Evolutionary conservation across 2,797 vertebrate species (phyloP).

Genomic region (Ataeniobius toweri): DNA sequence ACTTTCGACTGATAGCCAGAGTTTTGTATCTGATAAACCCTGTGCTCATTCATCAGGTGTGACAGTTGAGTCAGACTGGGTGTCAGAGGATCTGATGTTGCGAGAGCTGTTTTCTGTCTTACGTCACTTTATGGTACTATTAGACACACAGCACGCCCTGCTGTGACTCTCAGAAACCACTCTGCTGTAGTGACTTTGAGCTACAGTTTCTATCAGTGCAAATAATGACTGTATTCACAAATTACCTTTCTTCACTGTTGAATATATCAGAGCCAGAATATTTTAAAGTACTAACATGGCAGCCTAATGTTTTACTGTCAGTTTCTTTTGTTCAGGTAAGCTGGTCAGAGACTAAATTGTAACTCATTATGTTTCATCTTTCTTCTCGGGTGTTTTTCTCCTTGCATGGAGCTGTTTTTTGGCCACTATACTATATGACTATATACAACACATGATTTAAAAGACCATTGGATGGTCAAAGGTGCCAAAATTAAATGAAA

Average conservation of each 20-base stretch:
- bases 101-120: constrained; percentile 7
- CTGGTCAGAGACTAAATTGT: background rate
- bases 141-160: constrained; percentile 30
- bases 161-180: constrained; percentile 11
- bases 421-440: too few species aligned
- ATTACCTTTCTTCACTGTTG: too few species aligned
- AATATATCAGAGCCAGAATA: background rate
- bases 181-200: background rate
- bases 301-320: background rate
- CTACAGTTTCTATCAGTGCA: background rate
- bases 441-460: background rate
- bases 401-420: background rate
- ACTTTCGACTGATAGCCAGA: constrained; percentile 2
- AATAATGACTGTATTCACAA: background rate
- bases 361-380: background rate
- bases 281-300: background rate
- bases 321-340: background rate
- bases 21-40: constrained; percentile 6
- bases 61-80: constrained; percentile 17
- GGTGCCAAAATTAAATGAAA: background rate
- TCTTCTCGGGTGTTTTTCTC: background rate
- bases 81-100: background rate
- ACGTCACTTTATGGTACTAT: constrained; percentile 22
- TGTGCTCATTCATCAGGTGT: constrained; percentile 9
- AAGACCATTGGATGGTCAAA: background rate